phyloP scores from a whole-genome alignment of 2,797 vertebrate species.

The Philypnodon macrostomus region DNA sequence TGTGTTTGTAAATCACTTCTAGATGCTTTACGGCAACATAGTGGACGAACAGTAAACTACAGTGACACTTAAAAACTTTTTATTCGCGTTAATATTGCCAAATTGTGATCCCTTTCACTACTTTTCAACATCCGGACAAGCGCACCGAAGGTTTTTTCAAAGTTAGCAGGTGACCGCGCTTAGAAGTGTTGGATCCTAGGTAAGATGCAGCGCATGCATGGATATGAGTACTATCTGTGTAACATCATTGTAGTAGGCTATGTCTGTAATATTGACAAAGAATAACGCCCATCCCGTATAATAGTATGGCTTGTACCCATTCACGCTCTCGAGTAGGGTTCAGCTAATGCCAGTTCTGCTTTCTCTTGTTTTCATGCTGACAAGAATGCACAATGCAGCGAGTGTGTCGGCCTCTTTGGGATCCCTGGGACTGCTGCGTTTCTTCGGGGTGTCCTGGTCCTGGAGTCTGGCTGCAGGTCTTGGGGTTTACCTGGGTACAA shows the following conservation, averaged over 20 bases:
- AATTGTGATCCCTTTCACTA: background rate
- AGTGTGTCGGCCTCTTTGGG: conserved; percentile 79
- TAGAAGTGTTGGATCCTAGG: conserved; percentile 42
- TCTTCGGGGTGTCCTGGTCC: conserved; percentile 85
- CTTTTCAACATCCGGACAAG: conserved; percentile 1
- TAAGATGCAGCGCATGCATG: conserved; percentile 39
- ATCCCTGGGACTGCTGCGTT: conserved; percentile 82
- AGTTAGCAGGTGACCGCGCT: conserved; percentile 39
- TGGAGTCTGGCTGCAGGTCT: conserved; percentile 85
- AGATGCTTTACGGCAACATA: conserved; percentile 11
- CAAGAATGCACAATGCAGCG: conserved; percentile 78
- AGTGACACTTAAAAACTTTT: conserved; percentile 17
- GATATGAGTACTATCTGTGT: background rate
- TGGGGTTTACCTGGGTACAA: conserved; percentile 82
- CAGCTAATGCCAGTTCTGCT: conserved; percentile 14
- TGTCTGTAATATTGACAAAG: background rate
- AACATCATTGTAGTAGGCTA: conserved; percentile 6
- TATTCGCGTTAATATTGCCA: background rate
- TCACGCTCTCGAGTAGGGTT: conserved; percentile 7
- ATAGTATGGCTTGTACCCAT: conserved; percentile 3
- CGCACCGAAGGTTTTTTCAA: background rate
- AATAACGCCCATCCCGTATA: background rate
- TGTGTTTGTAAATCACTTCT: conserved; percentile 5
- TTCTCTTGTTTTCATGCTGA: conserved; percentile 29
- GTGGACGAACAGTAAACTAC: conserved; percentile 12